Conservation (phyloP, 2,113 vertebrate genomes). For the Quiscalus mexicanus region DNA sequence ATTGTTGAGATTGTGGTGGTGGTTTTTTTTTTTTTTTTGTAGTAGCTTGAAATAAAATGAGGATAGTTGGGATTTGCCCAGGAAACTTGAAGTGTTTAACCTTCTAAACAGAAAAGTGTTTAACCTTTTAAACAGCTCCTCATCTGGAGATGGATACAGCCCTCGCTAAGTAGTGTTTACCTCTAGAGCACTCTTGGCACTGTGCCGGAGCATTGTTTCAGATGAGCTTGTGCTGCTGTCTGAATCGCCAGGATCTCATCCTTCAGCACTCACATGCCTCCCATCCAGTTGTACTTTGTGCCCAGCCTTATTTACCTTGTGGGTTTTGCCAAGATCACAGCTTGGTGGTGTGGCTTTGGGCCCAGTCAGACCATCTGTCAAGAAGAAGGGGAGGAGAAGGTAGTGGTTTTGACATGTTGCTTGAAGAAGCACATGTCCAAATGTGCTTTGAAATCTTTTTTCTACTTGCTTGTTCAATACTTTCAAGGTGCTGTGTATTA, state of each 20-base stretch:
- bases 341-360: slow-evolving; percentile 27
- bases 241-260: neutral
- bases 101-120: neutral
- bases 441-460: slow-evolving; percentile 25
- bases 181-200: neutral
- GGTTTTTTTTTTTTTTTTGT: neutral
- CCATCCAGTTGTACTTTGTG: slow-evolving; percentile 19
- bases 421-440: slow-evolving; percentile 16
- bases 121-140: neutral
- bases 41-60: neutral
- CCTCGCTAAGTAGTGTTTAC: neutral
- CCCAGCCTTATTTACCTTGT: slow-evolving; percentile 52
- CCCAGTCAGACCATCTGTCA: slow-evolving; percentile 49
- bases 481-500: neutral
- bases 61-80: neutral
- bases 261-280: neutral
- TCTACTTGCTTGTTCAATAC: neutral
- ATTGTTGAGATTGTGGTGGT: neutral
- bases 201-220: neutral
- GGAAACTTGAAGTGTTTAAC: neutral
- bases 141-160: neutral
- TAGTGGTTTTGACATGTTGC: slow-evolving; percentile 5
- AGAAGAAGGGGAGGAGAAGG: slow-evolving; percentile 23
- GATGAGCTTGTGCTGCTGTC: neutral
- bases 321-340: slow-evolving; percentile 61